Base-by-base conservation (phyloP, 2,888 invertebrate species). In the Caenorhabditis auriculariae region DNA sequence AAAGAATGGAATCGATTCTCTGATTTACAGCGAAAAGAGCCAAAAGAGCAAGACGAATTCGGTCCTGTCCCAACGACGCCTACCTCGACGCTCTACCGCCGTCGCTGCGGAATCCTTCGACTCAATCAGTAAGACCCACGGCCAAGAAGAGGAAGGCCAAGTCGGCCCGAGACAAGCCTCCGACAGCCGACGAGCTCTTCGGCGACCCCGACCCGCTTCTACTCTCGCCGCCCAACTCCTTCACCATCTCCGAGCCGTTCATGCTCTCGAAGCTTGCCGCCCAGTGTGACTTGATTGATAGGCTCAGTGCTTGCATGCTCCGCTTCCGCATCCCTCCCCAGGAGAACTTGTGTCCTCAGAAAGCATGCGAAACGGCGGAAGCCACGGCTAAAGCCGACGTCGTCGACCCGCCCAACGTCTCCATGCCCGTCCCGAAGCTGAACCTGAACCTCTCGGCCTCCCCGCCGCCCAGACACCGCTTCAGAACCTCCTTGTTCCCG, bases 181-280 rank as follows among this genome's bases (percentile, higher is more conserved):
- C 37, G 2, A 15, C 23, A 26, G 44, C 47, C 41, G 37, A 41
- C 9, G 45, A 50, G 43, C 55, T 48, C 52, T 43, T 51, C 15
- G 38, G 24, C 32, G 54, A 46, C 3, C 45, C 51, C 7, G 49
- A 58, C 7, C 72, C 72, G 7, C 60, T 70, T 9, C 56, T 52
- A 44, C 51, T 53, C 5, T 53, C 58, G 6, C 59, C 66, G 7
- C 69, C 68, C 24, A 41, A 54, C 35, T 66, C 66, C 29, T 73
- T 76, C 60, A 57, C 61, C 46, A 63, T 77, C 47, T 61, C 72
- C 23, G 57, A 67, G 23, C 77, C 77, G 5, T 77, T 75, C 55
- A 77, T 77, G 77, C 70, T 77, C 29, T 70, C 74, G 44, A 77
- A 76, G 49, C 60, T 77, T 28, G 77, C 77, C 37, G 72, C 73